Base-by-base conservation (phyloP, 1,140 invertebrate genomes). In the Caerostris extrusa region DNA sequence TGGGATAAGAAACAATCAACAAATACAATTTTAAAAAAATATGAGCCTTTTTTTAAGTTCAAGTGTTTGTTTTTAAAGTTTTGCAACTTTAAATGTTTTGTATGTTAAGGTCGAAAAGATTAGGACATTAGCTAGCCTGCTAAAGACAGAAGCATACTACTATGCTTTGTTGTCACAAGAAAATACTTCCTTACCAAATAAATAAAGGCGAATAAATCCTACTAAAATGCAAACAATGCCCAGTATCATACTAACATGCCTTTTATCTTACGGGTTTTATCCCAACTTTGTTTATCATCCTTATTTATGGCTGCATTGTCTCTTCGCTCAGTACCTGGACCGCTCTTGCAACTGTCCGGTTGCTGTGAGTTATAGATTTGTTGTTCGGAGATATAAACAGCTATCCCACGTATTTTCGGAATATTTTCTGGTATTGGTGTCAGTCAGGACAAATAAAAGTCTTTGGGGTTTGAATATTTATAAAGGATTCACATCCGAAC, bases 201-300 rank as follows among this genome's bases (percentile, higher is more conserved):
- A 77, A 77, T 77, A 1, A 77, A 34, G 10, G 69, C 7, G 6
- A 19, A 69, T 5, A 77, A 34, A 77, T 34, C 8, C 4, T 34
- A 7, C 69, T 77, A 77, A 77, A 77, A 77, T 77, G 69, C 69
- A 53, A 50, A 77, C 69, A 77, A 77, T 77, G 69, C 12, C 34
- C 69, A 77, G 34, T 34, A 77, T 34, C 69, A 7, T 5, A 34
- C 19, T 19, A 77, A 50, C 34, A 77, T 8, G 34, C 69, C 10
- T 8, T 77, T 77, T 53, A 50, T 12, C 34, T 7, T 12, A 50
- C 8, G 8, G 3, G 10, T 7, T 77, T 77, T 34, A 12, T 50
- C 34, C 69, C 69, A 14, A 53, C 8, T 77, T 12, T 12, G 69
- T 53, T 77, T 53, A 12, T 77, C 69, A 8, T 50, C 34, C 3